These are phyloP conservation scores for Oreochromis spilurus DNA, from an alignment of 2,113 vertebrate genomes.

Conservation along the genomic window DNA sequence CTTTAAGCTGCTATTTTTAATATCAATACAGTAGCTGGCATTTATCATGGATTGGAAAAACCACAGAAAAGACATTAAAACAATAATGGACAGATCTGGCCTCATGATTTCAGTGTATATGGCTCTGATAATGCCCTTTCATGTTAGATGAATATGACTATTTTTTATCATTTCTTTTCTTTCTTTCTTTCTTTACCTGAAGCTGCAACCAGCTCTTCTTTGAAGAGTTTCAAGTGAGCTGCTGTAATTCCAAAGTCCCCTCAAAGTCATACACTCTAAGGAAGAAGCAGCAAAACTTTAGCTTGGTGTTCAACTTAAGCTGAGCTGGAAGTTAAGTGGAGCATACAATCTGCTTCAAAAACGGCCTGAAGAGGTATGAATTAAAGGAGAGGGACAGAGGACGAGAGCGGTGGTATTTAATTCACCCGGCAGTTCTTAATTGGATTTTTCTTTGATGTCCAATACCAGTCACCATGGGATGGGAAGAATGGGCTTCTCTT, in stretches of 20 bases:
- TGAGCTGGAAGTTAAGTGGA: constrained; percentile 7
- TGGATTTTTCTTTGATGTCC: constrained; percentile 71
- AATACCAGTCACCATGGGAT: constrained; percentile 48
- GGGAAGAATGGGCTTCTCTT: constrained; percentile 39
- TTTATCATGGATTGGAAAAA: not conserved
- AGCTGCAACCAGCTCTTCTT: not conserved
- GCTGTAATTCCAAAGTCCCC: not conserved
- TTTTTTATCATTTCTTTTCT: not conserved
- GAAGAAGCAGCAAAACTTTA: constrained; percentile 4
- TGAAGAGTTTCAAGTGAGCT: not conserved
- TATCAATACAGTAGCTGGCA: not conserved
- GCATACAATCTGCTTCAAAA: constrained; percentile 23
- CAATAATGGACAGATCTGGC: not conserved
- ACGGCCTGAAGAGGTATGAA: constrained; percentile 32
- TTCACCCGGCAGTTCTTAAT: constrained; percentile 64
- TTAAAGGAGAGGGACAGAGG: constrained; percentile 5
- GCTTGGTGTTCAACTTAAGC: constrained; percentile 3
- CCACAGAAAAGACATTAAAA: not conserved
- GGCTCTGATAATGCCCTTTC: not conserved
- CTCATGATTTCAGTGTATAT: not conserved
- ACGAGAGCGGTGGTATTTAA: constrained; percentile 43
- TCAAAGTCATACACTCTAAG: constrained; percentile 2
- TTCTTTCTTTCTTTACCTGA: not conserved
- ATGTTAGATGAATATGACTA: not conserved
- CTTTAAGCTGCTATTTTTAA: not conserved